Conservation (phyloP, 1,140 invertebrate species). For the Choristoneura fumiferana region DNA sequence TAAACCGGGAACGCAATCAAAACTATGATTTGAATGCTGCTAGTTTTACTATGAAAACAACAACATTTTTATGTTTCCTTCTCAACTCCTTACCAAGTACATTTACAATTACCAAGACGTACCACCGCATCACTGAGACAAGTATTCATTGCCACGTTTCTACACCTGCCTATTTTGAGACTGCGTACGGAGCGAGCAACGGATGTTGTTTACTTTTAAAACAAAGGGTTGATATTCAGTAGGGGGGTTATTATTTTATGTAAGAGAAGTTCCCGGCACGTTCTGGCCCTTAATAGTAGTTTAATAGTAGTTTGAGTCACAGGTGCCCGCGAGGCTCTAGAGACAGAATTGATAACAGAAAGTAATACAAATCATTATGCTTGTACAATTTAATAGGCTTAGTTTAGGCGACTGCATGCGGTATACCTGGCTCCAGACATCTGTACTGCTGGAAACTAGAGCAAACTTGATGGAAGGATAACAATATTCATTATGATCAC, state of each 20-base stretch:
- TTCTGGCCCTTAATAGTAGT: constrained; percentile 14
- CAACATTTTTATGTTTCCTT: constrained; percentile 17
- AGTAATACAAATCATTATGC: constrained; percentile 4
- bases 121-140: neutral
- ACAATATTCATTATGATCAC: too few species aligned
- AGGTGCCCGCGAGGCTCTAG: neutral
- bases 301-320: constrained; percentile 14
- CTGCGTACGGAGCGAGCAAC: neutral
- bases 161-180: too few species aligned
- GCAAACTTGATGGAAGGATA: too few species aligned
- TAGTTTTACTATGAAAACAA: constrained; percentile 17
- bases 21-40: constrained; percentile 14
- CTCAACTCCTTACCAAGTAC: neutral
- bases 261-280: constrained; percentile 8
- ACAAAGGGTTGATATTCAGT: neutral
- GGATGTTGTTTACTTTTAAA: neutral
- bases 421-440: too few species aligned
- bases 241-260: constrained; percentile 15
- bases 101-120: neutral
- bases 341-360: neutral
- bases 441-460: too few species aligned
- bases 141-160: neutral
- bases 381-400: neutral
- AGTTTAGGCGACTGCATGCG: too few species aligned
- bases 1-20: constrained; percentile 8